These are phyloP conservation scores for Cactoblastis cactorum DNA, from an alignment of 2,888 invertebrate genomes.

Conservation along the genomic window DNA sequence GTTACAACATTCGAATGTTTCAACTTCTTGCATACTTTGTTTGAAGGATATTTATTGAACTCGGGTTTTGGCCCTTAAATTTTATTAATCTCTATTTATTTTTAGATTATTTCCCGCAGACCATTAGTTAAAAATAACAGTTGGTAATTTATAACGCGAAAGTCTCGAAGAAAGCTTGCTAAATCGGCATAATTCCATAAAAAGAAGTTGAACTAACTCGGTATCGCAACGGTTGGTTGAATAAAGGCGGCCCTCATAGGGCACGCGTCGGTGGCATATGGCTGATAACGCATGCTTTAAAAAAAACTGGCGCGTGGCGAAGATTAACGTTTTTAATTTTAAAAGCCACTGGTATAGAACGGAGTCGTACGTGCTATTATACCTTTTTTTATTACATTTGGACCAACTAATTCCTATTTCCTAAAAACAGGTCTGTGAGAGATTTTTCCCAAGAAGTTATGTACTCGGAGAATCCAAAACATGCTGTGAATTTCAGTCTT, in stretches of 20 bases:
- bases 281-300: slow-evolving; percentile 41
- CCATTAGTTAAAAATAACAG: slow-evolving; percentile 33
- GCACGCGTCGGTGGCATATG: slow-evolving; percentile 73
- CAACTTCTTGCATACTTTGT: background rate
- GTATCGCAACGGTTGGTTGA: slow-evolving; percentile 38
- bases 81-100: background rate
- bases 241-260: slow-evolving; percentile 31
- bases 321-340: slow-evolving; percentile 41
- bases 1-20: slow-evolving; percentile 21
- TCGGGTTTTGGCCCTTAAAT: slow-evolving; percentile 35
- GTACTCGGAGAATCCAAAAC: no score
- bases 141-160: slow-evolving; percentile 10
- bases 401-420: no score
- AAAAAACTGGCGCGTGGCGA: slow-evolving; percentile 57
- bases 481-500: no score
- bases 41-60: background rate
- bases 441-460: no score
- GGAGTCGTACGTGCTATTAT: no score
- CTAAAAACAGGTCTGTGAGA: no score
- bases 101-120: slow-evolving; percentile 20
- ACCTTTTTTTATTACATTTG: no score
- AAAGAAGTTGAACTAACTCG: background rate
- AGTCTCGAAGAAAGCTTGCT: background rate
- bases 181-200: background rate
- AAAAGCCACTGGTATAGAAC: slow-evolving; percentile 36